phyloP scores from a whole-genome alignment of 2,888 invertebrate species.

The Lasius fuliginosus region DNA sequence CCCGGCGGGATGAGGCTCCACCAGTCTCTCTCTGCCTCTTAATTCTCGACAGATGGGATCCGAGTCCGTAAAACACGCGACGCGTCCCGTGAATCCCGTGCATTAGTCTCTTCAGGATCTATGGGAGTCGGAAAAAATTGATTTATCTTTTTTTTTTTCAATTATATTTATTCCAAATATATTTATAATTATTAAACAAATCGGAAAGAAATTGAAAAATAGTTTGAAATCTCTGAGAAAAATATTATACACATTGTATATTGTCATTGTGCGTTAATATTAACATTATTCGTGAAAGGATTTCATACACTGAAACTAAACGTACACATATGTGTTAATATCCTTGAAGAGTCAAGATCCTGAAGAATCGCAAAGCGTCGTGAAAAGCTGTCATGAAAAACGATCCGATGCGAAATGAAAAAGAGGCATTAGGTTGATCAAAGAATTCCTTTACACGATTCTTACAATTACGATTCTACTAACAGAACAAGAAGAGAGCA shows the following conservation, averaged over 20 bases:
- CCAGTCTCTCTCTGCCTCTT: conserved; percentile 25
- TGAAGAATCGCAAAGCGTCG: not conserved
- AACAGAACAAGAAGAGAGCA: not conserved
- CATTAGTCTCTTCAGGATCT: conserved; percentile 13
- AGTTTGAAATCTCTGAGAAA: too few species aligned
- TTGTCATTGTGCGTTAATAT: too few species aligned
- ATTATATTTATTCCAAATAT: too few species aligned
- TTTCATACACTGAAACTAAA: too few species aligned
- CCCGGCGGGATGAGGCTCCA: not conserved
- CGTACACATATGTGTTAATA: too few species aligned
- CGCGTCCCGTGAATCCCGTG: conserved; percentile 30
- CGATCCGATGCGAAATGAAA: not conserved
- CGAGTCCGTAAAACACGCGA: conserved; percentile 17
- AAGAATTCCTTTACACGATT: not conserved
- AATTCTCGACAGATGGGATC: conserved; percentile 36
- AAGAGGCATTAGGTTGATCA: not conserved
- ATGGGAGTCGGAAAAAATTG: too few species aligned
- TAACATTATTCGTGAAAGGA: too few species aligned
- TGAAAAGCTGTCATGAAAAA: conserved; percentile 19
- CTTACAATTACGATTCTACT: not conserved
- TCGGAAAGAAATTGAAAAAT: too few species aligned
- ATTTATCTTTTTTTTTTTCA: too few species aligned
- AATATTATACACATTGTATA: too few species aligned
- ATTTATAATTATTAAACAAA: too few species aligned
- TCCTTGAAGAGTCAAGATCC: too few species aligned